Base-by-base conservation (phyloP, 2,797 vertebrate species). In the Mycteria americana region DNA sequence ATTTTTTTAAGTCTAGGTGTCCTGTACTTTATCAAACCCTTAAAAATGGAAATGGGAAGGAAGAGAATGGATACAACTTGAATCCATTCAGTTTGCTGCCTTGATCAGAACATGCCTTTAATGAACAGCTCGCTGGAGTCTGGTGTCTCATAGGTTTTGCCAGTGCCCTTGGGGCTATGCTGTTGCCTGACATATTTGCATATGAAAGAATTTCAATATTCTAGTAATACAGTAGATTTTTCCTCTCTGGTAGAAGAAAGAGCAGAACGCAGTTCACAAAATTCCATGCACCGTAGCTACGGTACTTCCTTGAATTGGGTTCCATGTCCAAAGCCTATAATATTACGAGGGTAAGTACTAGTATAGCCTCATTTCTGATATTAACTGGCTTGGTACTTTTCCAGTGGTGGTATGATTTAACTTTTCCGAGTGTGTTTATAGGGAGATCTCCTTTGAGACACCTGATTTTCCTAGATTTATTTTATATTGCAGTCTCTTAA, bases 101-200 rank as follows among this genome's bases (percentile, higher is more conserved):
- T 95, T 92, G 82, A 24, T 85, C 68, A 93, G 93, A 81, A 45
- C 56, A 56, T 69, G 64, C 41, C 89, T 97, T 95, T 96, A 93
- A 91, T 80, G 89, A 96, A 93, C 90, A 95, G 90, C 85, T 95
- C 19, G 1, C 64, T 91, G 31, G 30, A 76, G 51, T 35, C 94
- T 81, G 79, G n/a, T 76, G 69, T 80, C 93, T 97, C 86, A 46
- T 96, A 81, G 16, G 77, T 94, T 96, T 74, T 97, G 95, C 92
- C 87, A 91, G 73, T 95, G 74, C 90, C 93, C 96, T 94, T 85
- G 88, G 84, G 96, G 95, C 94, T 92, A 6, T 86, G 81, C 88
- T 96, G 46, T 59, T 97, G 93, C 94, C 91, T 96, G 95, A 85
- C 82, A 72, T 63, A 97, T 95, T 94, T 96, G 82, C 95, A 96